Evolutionary conservation across 2,113 vertebrate species (phyloP).

Genomic region (Tenebrosternarchus preto): DNA sequence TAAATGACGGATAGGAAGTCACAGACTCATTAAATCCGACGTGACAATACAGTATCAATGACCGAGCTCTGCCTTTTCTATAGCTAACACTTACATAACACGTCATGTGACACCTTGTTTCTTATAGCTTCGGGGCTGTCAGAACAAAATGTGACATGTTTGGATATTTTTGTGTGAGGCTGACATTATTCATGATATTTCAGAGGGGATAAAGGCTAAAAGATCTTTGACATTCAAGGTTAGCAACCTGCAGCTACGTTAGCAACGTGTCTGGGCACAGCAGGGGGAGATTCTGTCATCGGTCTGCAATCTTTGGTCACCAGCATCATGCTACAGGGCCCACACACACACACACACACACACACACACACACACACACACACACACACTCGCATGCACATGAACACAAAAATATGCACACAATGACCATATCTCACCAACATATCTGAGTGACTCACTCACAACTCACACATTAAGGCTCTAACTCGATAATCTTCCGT

Average conservation of each 20-base stretch:
- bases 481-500: constrained; percentile 69
- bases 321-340: constrained; percentile 68
- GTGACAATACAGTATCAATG: constrained; percentile 33
- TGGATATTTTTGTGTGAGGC: constrained; percentile 59
- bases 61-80: constrained; percentile 31
- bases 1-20: neutral
- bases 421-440: neutral
- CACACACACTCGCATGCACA: constrained; percentile 16
- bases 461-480: constrained; percentile 13
- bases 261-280: constrained; percentile 42
- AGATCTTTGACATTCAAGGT: constrained; percentile 81
- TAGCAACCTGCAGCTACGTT: constrained; percentile 77
- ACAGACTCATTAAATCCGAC: neutral
- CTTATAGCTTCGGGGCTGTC: constrained; percentile 57
- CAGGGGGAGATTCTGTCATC: constrained; percentile 48
- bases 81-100: constrained; percentile 36
- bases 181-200: constrained; percentile 75
- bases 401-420: neutral
- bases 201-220: constrained; percentile 72
- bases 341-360: constrained; percentile 64
- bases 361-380: constrained; percentile 41
- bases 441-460: constrained; percentile 35
- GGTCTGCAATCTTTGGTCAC: constrained; percentile 81
- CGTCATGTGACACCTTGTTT: constrained; percentile 13
- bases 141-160: constrained; percentile 46